Base-by-base conservation (phyloP, 2,113 vertebrate genomes). In the Podarcis muralis region DNA sequence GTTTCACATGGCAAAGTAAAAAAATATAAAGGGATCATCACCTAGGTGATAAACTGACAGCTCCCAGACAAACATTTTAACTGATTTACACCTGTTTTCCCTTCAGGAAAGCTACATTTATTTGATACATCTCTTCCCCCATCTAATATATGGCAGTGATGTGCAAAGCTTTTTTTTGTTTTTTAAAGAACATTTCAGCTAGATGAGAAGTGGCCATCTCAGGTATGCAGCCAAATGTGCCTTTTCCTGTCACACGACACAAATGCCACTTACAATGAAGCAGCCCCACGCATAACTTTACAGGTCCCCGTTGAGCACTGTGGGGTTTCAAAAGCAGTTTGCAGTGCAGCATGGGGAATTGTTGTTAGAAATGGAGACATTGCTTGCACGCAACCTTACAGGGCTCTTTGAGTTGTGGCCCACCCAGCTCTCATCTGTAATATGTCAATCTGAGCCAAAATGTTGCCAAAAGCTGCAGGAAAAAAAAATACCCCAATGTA, bases 21-120 rank as follows among this genome's bases (percentile, higher is more conserved):
- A 74, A 86, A 96, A 95, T 94, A 93, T 93, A 95, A 96, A 95
- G 88, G 94, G 94, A 95, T 96, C 92, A 96, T 96, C 95, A 94
- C 93, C 92, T 93, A 93, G 92, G 90, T 97, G 93, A 96, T 96
- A 96, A 97, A 94, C 92, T 95, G 75, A 92, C 90, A 87, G 88
- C 91, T 96, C 95, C 81, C 81, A 95, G 92, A 95, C 89, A 96
- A 95, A 95, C 83, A 92, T 95, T 95, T 93, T 93, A 95, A 92
- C 91, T 93, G 95, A 97, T 96, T 97, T 97, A 95, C 91, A 95
- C 94, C 89, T 95, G 91, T 93, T 96, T 76, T 68, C 87, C 93
- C 94, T 95, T 80, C 85, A 96, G 92, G 93, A 94, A 93, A 93
- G 74, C 90, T 95, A 66, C 40, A 89, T 91, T 95, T 96, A 84